phyloP scores from a whole-genome alignment of 2,797 vertebrate species.

The Lacerta agilis region DNA sequence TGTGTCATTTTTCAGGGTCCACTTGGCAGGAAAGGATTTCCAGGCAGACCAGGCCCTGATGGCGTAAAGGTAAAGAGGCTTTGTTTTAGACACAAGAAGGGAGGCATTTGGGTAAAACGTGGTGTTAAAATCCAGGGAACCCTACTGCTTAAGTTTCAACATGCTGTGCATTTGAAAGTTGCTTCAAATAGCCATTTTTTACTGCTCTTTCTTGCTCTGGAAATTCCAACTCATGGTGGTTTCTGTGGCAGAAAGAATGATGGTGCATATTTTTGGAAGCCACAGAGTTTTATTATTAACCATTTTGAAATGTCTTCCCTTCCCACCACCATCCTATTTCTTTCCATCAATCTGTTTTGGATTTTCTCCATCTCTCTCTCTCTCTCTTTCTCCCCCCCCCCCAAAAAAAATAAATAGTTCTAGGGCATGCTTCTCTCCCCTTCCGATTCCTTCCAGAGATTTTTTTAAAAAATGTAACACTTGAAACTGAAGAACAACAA shows the following conservation, averaged over 20 bases:
- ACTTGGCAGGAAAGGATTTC: conserved; percentile 89
- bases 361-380: conserved; percentile 39
- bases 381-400: conserved; percentile 44
- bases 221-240: conserved; percentile 39
- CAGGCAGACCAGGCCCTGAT: conserved; percentile 88
- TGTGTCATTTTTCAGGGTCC: conserved; percentile 90
- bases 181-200: background rate
- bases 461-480: conserved; percentile 57
- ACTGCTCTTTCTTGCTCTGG: conserved; percentile 6
- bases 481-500: conserved; percentile 58
- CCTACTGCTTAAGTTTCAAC: background rate
- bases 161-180: background rate
- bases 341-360: conserved; percentile 38
- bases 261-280: conserved; percentile 41
- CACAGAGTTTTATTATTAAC: conserved; percentile 52
- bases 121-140: background rate
- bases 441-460: conserved; percentile 54
- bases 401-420: conserved; percentile 49
- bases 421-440: conserved; percentile 10
- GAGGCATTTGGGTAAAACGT: background rate
- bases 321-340: background rate
- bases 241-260: conserved; percentile 51
- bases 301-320: conserved; percentile 47
- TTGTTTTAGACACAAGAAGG: background rate
- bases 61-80: conserved; percentile 88